A percentile compares a stretch with the other conserved stretches of the same genome.
phyloP scores from a whole-genome alignment of 64 coral and sea anemone genomes.

The Actinia equina region DNA sequence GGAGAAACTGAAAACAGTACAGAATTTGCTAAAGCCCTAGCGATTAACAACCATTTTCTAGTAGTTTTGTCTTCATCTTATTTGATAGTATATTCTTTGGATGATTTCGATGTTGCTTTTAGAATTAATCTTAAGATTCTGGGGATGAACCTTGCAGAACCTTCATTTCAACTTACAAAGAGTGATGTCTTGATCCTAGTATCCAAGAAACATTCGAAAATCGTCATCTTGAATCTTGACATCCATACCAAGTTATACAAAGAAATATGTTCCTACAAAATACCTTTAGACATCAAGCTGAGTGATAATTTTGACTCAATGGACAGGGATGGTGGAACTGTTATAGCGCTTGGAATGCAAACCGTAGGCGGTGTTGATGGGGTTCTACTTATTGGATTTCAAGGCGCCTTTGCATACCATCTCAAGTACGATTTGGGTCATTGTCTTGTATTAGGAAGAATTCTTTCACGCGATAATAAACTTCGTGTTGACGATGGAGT shows the following conservation, averaged over 20 bases:
- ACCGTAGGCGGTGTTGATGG: slow-evolving; percentile 45
- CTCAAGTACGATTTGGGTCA: background rate
- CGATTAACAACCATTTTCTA: slow-evolving; percentile 32
- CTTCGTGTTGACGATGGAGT: slow-evolving; percentile 42
- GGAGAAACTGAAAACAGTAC: slow-evolving; percentile 24
- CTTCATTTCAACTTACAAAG: slow-evolving; percentile 33
- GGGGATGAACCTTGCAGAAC: slow-evolving; percentile 1
- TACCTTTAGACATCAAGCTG: slow-evolving; percentile 6
- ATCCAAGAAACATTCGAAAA: slow-evolving; percentile 23
- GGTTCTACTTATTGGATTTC: slow-evolving; percentile 53
- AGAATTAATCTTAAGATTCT: background rate
- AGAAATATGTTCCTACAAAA: slow-evolving; percentile 11
- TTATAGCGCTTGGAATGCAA: slow-evolving; percentile 57
- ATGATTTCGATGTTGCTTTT: background rate
- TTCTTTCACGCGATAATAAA: slow-evolving; percentile 33
- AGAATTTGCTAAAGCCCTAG: slow-evolving; percentile 28
- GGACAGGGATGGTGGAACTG: slow-evolving; percentile 11
- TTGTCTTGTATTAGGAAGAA: slow-evolving; percentile 46
- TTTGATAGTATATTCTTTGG: slow-evolving; percentile 25
- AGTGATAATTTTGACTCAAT: slow-evolving; percentile 52
- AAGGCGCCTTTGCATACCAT: slow-evolving; percentile 32
- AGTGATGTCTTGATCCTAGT: slow-evolving; percentile 26
- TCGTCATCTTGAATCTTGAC: slow-evolving; percentile 19
- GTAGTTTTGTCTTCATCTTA: slow-evolving; percentile 36
- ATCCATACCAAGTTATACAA: background rate